These are phyloP conservation scores for Drosophila sechellia DNA, from an alignment of 1,140 invertebrate genomes.

Conservation along the genomic window DNA sequence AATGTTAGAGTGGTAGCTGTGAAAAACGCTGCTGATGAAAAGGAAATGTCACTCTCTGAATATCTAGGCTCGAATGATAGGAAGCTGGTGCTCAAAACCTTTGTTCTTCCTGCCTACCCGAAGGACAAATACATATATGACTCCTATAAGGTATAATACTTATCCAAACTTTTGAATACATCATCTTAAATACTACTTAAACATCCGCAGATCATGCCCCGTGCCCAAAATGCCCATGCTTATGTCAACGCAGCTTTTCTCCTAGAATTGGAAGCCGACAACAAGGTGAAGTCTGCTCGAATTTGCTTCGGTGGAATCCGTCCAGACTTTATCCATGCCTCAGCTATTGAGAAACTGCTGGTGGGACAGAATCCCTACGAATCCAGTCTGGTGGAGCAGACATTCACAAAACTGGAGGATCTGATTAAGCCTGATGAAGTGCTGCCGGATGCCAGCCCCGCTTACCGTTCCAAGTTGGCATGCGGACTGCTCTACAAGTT, in stretches of 20 bases:
- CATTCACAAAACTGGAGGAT: constrained; percentile 86
- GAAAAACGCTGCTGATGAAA: constrained; percentile 34
- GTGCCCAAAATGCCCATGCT: constrained; percentile 93
- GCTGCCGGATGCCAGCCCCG: constrained; percentile 87
- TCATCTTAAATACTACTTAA: too few relatives aligned
- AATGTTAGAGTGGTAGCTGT: constrained; percentile 85
- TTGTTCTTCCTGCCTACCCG: constrained; percentile 62
- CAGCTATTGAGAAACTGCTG: constrained; percentile 88
- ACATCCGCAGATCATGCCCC: constrained; percentile 86
- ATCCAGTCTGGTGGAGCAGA: constrained; percentile 85
- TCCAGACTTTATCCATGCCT: constrained; percentile 89
- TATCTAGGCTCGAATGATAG: constrained; percentile 44
- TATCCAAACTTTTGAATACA: background rate
- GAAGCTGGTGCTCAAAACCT: constrained; percentile 61
- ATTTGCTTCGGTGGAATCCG: constrained; percentile 90
- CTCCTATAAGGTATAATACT: constrained; percentile 86
- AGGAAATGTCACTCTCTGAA: constrained; percentile 56
- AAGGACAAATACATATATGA: constrained; percentile 66
- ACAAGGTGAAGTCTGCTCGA: constrained; percentile 68
- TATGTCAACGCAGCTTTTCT: constrained; percentile 92
- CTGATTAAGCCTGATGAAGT: constrained; percentile 88
- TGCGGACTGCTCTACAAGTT: constrained; percentile 91
- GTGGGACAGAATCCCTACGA: constrained; percentile 85
- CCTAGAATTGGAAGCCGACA: constrained; percentile 82
- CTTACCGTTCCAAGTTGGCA: constrained; percentile 88